Evolutionary conservation across 2,113 vertebrate genomes (phyloP), one percentile per base, ranked within the genome.

Genomic region (Microtus ochrogaster): DNA sequence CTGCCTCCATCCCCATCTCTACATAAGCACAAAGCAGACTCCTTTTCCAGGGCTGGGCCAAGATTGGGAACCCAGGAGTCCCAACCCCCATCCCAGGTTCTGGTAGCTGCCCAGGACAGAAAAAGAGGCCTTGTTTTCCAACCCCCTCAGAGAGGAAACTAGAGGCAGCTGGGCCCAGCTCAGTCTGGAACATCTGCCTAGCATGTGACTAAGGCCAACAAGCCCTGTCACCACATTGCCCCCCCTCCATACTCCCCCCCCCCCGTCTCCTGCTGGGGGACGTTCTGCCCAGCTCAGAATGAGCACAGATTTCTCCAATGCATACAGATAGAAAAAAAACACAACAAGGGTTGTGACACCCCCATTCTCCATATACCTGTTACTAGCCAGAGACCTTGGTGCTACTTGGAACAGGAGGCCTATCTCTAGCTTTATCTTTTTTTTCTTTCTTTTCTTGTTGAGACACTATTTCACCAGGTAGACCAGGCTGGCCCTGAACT

Each of bases 101-200:
- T 84, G 7, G 47, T 63, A 68, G 89, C 58, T 90, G 70, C 79
- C 72, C 52, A 84, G 61, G 61, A 70, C 89, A 97, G 89, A 97
- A 96, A 96, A 76, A 85, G 61, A 90, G 47, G 92, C 90, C 90
- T 90, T 94, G 79, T 94, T 96, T 86, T 86, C 90, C 63, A 92
- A 1, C 63, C 41, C 22, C 22, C 61, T 68, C 36, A n/a, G 68
- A 55, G 72, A 77, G 73, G 83, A 86, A 76, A 82, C 61, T 91
- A 44, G 61, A 96, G 89, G 86, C 85, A 94, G 94, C 74, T 92
- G 91, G 78, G 49, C 63, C 96, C 83, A 77, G 88, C 90, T 94
- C 68, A 86, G 68, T 44, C 88, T 83, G 81, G 76, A 97, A 92
- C 93, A 97, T 63, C 94, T 96, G 94, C 94, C 88, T n/a, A 36